Base-by-base conservation (phyloP, 2,113 vertebrate genomes). In the Caracal caracal region DNA sequence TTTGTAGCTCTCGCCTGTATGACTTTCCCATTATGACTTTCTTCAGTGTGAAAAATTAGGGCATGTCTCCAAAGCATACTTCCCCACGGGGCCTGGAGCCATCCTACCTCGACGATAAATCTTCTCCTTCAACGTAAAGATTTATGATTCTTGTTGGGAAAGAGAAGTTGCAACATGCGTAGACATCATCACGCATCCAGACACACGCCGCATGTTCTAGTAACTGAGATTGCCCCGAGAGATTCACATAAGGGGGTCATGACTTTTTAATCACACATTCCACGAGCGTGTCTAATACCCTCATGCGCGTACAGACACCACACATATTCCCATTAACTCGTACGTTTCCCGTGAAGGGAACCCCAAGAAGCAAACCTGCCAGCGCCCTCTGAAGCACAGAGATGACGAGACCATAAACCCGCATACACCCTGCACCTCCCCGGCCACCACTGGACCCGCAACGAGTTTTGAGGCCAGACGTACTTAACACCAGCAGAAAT, bases 21-120 rank as follows among this genome's bases (percentile, higher is more conserved):
- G 49, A 59, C 95, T 97, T 93, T 84, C 26, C 51, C 89, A 87
- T 92, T 93, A 0, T 19, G 10, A 80, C 86, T 76, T 88, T 80
- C 56, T 96, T 96, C 0, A 0, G 20, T 87, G 22, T 80, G 94
- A 97, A 96, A 96, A 96, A 96, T 95, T 88, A 91, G 70, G 68
- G 66, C 92, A 94, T 95, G 66, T 92, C 88, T 97, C 87, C 86
- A 90, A 92, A 81, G 78, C 3, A 84, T 97, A 83, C 78, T n/a
- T 92, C 95, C 43, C 90, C 94, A 78, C 93, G 96, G 92, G 68
- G 96, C 98, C 0, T 2, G 84, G 40, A 97, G 97, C 82, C 96
- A 96, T 97, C 1, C 8, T 98, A 93, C 90, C 97, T 97, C 76
- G 78, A 86, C 95, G 85, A 96, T 99, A 98, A 98, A 98, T 99